phyloP scores from a whole-genome alignment of 2,888 invertebrate genomes.

The Acrobasis repandana region DNA sequence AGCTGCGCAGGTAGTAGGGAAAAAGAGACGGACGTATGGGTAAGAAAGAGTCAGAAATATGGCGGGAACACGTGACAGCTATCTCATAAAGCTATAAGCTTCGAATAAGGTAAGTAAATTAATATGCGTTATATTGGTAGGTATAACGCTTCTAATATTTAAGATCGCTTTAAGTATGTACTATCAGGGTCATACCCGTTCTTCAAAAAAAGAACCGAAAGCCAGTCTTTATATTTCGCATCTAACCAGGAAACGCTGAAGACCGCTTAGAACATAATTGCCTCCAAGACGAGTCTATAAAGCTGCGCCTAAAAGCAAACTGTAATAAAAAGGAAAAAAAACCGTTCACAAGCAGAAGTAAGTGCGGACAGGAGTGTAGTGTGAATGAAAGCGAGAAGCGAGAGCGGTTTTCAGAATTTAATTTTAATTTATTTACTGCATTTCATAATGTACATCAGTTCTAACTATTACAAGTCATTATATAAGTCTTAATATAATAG shows the following conservation, averaged over 20 bases:
- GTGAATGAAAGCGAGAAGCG: slow-evolving; percentile 30
- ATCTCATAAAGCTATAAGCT: slow-evolving; percentile 13
- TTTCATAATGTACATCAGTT: too few species aligned
- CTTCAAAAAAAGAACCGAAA: too few species aligned
- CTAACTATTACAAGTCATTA: too few species aligned
- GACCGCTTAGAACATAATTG: slow-evolving; percentile 47
- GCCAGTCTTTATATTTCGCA: neutral
- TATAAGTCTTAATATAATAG: too few species aligned
- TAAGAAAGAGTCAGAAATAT: neutral
- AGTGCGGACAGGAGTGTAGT: slow-evolving; percentile 38
- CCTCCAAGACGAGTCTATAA: slow-evolving; percentile 53
- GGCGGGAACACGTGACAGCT: slow-evolving; percentile 12
- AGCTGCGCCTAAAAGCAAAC: slow-evolving; percentile 73
- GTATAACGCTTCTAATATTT: too few species aligned
- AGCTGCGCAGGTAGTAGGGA: neutral
- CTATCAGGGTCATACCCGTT: too few species aligned
- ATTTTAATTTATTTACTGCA: too few species aligned
- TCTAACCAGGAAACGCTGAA: slow-evolving; percentile 14
- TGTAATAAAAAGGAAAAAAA: slow-evolving; percentile 68
- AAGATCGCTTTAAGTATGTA: too few species aligned
- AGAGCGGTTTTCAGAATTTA: neutral
- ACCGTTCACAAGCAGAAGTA: slow-evolving; percentile 59
- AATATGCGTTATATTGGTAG: slow-evolving; percentile 21
- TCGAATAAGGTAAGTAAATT: slow-evolving; percentile 21
- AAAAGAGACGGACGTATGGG: neutral